These are phyloP conservation scores for Coptodon bakossiorum DNA, from an alignment of 2,113 vertebrate genomes.

Conservation along the genomic window DNA sequence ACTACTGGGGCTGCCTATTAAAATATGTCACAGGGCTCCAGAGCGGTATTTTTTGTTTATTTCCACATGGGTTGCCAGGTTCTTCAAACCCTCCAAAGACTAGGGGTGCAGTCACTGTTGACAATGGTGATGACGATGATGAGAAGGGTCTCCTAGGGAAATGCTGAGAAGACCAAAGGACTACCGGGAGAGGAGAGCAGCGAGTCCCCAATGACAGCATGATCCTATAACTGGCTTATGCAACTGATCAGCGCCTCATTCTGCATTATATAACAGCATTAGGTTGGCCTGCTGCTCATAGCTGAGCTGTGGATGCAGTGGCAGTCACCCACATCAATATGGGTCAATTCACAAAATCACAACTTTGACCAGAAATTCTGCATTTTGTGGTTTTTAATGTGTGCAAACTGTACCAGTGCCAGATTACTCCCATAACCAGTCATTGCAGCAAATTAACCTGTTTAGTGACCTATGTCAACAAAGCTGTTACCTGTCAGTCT, in stretches of 20 bases:
- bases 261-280: conserved; percentile 55
- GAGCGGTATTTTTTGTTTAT: conserved; percentile 9
- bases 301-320: conserved; percentile 7
- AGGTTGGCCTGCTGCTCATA: conserved; percentile 33
- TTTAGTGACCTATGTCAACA: neutral
- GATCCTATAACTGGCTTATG: conserved; percentile 43
- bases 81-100: neutral
- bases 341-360: neutral
- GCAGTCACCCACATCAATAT: neutral
- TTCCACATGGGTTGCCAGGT: conserved; percentile 44
- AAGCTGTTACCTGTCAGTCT: neutral
- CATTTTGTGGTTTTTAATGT: neutral
- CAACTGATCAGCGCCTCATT: conserved; percentile 42
- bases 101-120: neutral
- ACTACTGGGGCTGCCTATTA: conserved; percentile 15
- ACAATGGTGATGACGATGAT: neutral
- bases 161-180: neutral
- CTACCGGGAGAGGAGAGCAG: neutral
- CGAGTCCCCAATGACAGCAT: neutral
- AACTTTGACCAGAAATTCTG: neutral
- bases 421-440: neutral
- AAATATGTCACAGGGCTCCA: neutral
- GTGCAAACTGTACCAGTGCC: neutral
- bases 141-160: neutral
- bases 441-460: neutral